Base-by-base conservation (phyloP, 2,888 invertebrate species). In the Brenthis ino region DNA sequence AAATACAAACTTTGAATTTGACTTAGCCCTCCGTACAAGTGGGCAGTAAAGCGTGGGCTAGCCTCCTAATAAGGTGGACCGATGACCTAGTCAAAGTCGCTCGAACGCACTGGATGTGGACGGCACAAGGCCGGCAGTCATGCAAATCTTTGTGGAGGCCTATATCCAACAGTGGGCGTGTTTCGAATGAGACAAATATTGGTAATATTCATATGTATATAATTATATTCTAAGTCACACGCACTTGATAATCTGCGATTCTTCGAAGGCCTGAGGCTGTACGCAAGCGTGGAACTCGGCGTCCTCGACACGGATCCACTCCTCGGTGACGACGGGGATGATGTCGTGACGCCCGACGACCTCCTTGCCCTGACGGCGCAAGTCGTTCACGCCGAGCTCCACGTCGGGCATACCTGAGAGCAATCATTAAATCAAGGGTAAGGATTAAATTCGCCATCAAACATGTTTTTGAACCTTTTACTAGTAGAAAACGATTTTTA, bases 301-400 rank as follows among this genome's bases (percentile, higher is more conserved):
- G 61, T 96, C 95, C 91, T 99, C 99, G 66, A 99, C 94, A 54
- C 98, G 95, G 82, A 99, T 99, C 99, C 99, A 99, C 91, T 99
- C 98, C 91, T 99, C 99, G 0, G 99, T 99, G 72, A 97, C 97
- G 20, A 98, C 98, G 28, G 99, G 99, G 85, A 99, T 98, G 86
- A 99, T 99, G 91, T 99, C 99, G 89, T 99, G 99, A 4, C 99
- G 94, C 0, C 99, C 99, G 1, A 99, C 99, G 65, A 99, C 99
- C 94, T 99, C 99, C 89, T 96, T 97, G n/a, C 99, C 99, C 89
- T 99, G 98, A n/a, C 99, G 94, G 87, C 98, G 95, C 94, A 98
- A 95, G 89, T 99, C 99, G 89, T 99, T 99, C 68, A 99, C 95
- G 4, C 99, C 99, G 77, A 99, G 93, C 91, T 99, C 99, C 75